Percentiles rank a stretch among this genome's conserved stretches.
These are phyloP conservation scores for Sinodicranocentrus sp. DNA, from an alignment of 2,888 invertebrate genomes.

Conservation along the genomic window DNA sequence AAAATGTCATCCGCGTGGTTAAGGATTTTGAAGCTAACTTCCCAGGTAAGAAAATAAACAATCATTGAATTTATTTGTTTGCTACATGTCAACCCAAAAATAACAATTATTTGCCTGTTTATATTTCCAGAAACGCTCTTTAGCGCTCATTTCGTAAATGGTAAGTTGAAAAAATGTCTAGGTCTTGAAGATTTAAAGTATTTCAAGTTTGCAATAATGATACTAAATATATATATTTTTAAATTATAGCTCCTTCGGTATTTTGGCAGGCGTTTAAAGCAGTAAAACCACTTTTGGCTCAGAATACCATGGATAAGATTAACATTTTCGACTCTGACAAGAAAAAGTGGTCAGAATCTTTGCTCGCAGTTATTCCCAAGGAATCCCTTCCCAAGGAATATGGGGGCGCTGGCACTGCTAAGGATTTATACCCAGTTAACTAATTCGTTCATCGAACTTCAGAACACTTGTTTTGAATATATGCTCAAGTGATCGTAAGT, in stretches of 20 bases:
- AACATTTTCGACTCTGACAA: slow-evolving; percentile 68
- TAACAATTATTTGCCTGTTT: neutral
- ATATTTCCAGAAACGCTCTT: slow-evolving; percentile 63
- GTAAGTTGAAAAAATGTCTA: too few species aligned
- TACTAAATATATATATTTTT: neutral
- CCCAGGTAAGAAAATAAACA: too few species aligned
- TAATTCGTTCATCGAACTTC: too few species aligned
- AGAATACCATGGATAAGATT: slow-evolving; percentile 67
- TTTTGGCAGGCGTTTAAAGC: slow-evolving; percentile 71
- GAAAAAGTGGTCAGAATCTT: slow-evolving; percentile 59
- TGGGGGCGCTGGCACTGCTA: slow-evolving; percentile 56
- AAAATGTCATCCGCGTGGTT: slow-evolving; percentile 60
- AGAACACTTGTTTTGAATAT: too few species aligned
- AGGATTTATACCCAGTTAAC: slow-evolving; percentile 46
- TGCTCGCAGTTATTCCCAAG: slow-evolving; percentile 58
- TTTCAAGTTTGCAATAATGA: too few species aligned
- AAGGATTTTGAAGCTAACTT: slow-evolving; percentile 67
- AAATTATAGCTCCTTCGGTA: slow-evolving; percentile 63
- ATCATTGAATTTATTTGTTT: too few species aligned
- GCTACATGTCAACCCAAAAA: too few species aligned
- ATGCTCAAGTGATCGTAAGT: too few species aligned
- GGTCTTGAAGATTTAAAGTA: too few species aligned
- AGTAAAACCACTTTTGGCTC: slow-evolving; percentile 68
- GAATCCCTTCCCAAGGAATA: slow-evolving; percentile 58
- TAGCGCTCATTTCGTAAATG: slow-evolving; percentile 61